These are phyloP conservation scores for Tragulus kanchil DNA, from an alignment of 2,113 vertebrate genomes.

Conservation along the genomic window DNA sequence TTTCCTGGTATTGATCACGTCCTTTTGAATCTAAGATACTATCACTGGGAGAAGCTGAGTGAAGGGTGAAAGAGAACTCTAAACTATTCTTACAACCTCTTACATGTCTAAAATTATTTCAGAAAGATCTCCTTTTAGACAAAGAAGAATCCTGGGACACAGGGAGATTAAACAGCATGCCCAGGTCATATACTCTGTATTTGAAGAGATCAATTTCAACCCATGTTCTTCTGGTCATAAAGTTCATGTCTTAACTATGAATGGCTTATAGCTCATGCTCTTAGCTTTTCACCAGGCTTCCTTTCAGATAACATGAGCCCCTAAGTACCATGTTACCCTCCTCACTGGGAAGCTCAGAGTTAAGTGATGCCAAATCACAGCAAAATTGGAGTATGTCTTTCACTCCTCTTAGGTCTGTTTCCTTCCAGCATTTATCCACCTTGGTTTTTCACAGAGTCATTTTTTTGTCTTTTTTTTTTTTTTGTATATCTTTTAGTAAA, in stretches of 20 bases:
- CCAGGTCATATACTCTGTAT: not conserved
- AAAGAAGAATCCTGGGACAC: not conserved
- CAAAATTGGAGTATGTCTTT: not conserved
- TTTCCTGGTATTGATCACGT: not conserved
- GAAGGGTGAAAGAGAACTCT: not conserved
- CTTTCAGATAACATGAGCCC: not conserved
- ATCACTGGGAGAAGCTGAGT: not conserved
- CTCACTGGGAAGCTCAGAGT: not conserved
- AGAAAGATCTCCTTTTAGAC: not conserved
- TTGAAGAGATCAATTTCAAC: not conserved
- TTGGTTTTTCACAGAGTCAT: not conserved
- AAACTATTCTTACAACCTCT: not conserved
- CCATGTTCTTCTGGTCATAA: not conserved
- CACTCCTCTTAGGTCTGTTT: slow-evolving; percentile 19
- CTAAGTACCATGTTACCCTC: not conserved
- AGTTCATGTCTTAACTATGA: not conserved
- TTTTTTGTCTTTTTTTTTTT: not conserved
- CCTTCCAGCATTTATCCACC: not conserved
- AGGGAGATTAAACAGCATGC: not conserved
- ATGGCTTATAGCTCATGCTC: too few relatives aligned
- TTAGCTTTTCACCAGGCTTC: not conserved
- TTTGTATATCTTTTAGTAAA: not conserved
- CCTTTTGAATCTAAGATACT: not conserved
- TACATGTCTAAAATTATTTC: not conserved
- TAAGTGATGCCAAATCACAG: not conserved